Evolutionary conservation across 1,140 invertebrate genomes (phyloP), one percentile per base, ranked within the genome.

Genomic region (Globodera rostochiensis): DNA sequence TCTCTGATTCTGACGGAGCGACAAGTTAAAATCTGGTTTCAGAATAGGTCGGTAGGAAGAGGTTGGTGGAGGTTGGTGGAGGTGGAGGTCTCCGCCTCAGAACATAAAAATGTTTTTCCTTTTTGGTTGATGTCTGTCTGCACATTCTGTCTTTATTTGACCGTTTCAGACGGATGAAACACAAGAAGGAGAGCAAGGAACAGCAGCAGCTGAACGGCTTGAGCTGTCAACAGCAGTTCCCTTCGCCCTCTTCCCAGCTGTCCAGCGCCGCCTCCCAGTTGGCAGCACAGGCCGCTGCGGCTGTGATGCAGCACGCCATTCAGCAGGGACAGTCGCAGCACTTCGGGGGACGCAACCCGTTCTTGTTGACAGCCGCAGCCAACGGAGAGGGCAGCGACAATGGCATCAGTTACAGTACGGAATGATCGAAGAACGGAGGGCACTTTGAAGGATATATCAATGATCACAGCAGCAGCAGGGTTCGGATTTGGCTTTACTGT

Each of bases 1-100:
- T 93, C 94, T 36, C 92, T 96, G 64, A 94, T 94, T 90, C 92
- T 96, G 70, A 95, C 94, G 76, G 95, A 97, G 90, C 92, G 95
- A 85, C 94, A 95, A 91, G 94, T 95, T 86, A 95, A 95, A 91
- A 94, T 94, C 88, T 94, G 93, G 93, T 95, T 87, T 69, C 85
- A 86, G 73, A 86, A 86, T 45, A 80, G 85, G 69, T 71, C n/a
- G n/a, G 76, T 36, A 0, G 36, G 36, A 36, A 36, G 36, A 36
- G 36, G 36, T 36, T 36, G 36, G 25, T 36, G 25, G 25, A 36
- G 25, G n/a, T n/a, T n/a, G n/a, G 36, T 36, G 36, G 36, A 36
- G 36, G 3, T 36, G 36, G 36, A 36, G 36, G 36, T 36, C 36
- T 36, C 36, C 36, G 36, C 36, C 36, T 36, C 36, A 36, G 36